Conservation (phyloP, 2,888 invertebrate genomes). For the Eupithecia vulgata region DNA sequence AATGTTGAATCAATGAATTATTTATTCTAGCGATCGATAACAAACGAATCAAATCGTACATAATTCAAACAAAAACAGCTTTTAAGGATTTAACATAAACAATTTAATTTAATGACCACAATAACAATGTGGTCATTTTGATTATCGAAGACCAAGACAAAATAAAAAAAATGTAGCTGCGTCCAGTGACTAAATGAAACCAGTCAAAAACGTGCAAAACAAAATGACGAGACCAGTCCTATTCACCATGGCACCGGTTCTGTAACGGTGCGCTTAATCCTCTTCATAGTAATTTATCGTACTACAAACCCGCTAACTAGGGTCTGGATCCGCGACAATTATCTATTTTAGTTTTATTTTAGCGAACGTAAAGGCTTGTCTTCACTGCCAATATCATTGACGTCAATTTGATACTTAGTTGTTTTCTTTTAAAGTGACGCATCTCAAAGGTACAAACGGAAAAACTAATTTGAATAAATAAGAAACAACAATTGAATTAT, state of each 20-base stretch:
- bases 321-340: constrained; percentile 47
- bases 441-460: background rate
- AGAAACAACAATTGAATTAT: background rate
- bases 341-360: constrained; percentile 49
- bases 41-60: background rate
- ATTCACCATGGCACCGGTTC: constrained; percentile 35
- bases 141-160: background rate
- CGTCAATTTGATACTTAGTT: background rate
- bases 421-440: background rate
- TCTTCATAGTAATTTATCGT: constrained; percentile 62
- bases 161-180: background rate
- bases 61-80: too few species aligned
- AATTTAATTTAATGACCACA: background rate
- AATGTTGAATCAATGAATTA: background rate
- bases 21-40: background rate
- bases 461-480: too few species aligned
- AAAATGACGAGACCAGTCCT: constrained; percentile 9
- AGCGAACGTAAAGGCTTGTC: constrained; percentile 41
- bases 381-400: background rate
- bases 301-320: constrained; percentile 53
- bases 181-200: constrained; percentile 1
- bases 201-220: constrained; percentile 3
- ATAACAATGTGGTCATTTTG: too few species aligned
- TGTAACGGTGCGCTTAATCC: constrained; percentile 70
- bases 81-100: background rate